Conservation (phyloP, 2,888 invertebrate genomes). For the Dioctria rufipes region DNA sequence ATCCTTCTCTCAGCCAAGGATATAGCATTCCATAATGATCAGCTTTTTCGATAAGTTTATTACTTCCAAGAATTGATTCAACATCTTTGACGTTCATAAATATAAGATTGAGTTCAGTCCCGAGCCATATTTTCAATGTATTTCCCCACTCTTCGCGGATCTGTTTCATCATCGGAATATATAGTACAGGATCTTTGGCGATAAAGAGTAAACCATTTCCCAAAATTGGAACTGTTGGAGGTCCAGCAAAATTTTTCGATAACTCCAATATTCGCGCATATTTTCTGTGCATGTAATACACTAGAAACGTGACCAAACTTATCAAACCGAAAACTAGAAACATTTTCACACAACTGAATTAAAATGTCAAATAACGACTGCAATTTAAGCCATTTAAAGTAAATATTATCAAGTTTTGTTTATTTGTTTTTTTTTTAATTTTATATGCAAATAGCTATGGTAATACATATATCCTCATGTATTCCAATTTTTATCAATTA, state of each 20-base stretch:
- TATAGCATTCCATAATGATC: conserved; percentile 55
- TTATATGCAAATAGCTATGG: too few relatives aligned
- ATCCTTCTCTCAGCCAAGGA: conserved; percentile 58
- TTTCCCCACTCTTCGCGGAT: conserved; percentile 66
- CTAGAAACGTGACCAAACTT: conserved; percentile 2
- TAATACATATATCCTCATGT: too few relatives aligned
- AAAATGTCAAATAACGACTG: background rate
- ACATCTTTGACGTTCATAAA: conserved; percentile 41
- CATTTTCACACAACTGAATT: too few relatives aligned
- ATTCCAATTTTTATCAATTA: too few relatives aligned
- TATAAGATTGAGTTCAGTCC: conserved; percentile 2
- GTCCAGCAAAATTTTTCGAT: conserved; percentile 62
- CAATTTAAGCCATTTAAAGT: too few relatives aligned
- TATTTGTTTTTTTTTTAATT: too few relatives aligned
- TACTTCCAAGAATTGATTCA: conserved; percentile 48
- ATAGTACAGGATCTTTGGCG: conserved; percentile 69
- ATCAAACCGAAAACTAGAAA: background rate
- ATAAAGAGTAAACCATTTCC: conserved; percentile 72
- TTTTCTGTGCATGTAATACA: background rate
- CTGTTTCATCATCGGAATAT: conserved; percentile 65
- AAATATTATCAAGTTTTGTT: too few relatives aligned
- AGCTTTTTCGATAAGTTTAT: conserved; percentile 51
- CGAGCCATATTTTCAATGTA: conserved; percentile 36
- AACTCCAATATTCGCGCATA: background rate
- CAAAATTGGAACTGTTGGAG: conserved; percentile 71